A percentile compares a stretch with the other conserved stretches of the same genome.
phyloP scores from a whole-genome alignment of 2,113 vertebrate species.

The Phalacrocorax carbo region DNA sequence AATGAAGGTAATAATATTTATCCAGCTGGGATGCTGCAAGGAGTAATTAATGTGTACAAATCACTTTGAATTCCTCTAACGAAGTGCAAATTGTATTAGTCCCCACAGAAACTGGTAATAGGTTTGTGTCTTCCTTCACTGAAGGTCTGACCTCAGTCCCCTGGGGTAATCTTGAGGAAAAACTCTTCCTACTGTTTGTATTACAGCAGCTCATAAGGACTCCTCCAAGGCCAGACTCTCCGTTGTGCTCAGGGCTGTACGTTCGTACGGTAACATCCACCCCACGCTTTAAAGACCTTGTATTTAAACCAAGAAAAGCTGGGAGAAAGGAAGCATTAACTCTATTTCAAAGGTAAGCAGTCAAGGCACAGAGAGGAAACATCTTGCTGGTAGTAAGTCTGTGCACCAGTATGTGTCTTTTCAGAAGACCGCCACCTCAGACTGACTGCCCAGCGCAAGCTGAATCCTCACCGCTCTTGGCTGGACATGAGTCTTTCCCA shows the following conservation, averaged over 20 bases:
- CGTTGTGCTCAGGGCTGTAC: neutral
- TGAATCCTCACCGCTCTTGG: neutral
- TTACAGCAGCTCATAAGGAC: neutral
- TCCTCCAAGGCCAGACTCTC: neutral
- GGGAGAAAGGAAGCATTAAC: neutral
- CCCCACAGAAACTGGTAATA: slow-evolving; percentile 61
- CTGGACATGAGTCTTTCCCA: neutral
- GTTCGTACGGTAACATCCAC: neutral
- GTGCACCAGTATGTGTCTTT: neutral
- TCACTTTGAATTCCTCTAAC: slow-evolving; percentile 60
- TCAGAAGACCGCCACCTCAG: neutral
- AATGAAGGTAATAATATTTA: slow-evolving; percentile 63
- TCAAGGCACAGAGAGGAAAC: neutral
- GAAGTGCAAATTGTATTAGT: slow-evolving; percentile 66
- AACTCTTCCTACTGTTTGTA: slow-evolving; percentile 20
- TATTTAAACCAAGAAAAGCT: neutral
- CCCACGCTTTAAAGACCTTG: neutral
- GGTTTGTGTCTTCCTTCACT: slow-evolving; percentile 41
- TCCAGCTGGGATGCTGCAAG: slow-evolving; percentile 62
- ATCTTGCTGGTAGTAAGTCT: neutral
- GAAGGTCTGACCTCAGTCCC: slow-evolving; percentile 50
- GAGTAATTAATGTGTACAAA: slow-evolving; percentile 68
- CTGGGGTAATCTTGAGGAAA: slow-evolving; percentile 39
- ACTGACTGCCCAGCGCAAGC: neutral
- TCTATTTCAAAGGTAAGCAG: neutral